Evolutionary conservation across 2,888 invertebrate genomes (phyloP).

Genomic region (Cephus sareptanus): DNA sequence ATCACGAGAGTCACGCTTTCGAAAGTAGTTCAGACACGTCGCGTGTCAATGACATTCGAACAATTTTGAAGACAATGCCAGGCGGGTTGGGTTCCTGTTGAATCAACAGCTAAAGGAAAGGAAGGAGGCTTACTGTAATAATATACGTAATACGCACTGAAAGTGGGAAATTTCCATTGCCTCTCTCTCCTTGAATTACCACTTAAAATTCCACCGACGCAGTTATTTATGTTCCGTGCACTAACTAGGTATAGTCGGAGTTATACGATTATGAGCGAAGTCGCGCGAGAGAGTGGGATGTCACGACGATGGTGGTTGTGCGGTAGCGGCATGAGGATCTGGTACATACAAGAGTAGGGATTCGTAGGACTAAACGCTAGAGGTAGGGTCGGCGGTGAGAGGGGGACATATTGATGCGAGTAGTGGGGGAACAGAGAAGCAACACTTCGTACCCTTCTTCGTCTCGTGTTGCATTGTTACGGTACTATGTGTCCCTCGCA

Average conservation of each 20-base stretch:
- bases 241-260: conserved; percentile 28
- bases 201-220: conserved; percentile 36
- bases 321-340: background rate
- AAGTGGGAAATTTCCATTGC: conserved; percentile 33
- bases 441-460: background rate
- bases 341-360: background rate
- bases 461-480: background rate
- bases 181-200: conserved; percentile 34
- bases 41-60: background rate
- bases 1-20: background rate
- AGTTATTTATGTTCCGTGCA: conserved; percentile 32
- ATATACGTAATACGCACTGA: conserved; percentile 31
- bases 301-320: background rate
- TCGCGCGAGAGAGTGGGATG: conserved; percentile 10
- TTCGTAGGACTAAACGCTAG: background rate
- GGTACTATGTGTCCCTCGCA: background rate
- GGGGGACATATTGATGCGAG: background rate
- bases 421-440: background rate
- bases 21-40: background rate
- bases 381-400: background rate
- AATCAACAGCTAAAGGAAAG: conserved; percentile 8
- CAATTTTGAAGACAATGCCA: background rate
- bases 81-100: background rate
- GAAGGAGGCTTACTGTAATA: conserved; percentile 28
- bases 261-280: conserved; percentile 20